A percentile compares a stretch with the other conserved stretches of the same genome.
phyloP scores from a whole-genome alignment of 2,888 invertebrate genomes.

The Agonopterix subpropinquella region DNA sequence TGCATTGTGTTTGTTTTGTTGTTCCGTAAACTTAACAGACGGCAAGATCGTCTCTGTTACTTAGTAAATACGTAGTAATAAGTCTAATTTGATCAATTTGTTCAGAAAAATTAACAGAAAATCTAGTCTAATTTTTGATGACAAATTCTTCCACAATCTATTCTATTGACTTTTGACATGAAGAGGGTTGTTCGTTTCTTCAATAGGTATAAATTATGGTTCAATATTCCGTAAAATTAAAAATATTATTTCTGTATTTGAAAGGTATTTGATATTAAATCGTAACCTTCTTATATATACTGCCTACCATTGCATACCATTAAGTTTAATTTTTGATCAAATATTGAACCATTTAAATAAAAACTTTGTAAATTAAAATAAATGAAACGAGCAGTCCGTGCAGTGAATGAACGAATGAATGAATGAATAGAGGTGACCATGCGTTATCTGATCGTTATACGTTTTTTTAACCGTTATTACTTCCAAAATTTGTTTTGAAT shows the following conservation, averaged over 20 bases:
- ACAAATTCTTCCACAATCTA: background rate
- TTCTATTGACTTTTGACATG: background rate
- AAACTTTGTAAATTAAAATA: background rate
- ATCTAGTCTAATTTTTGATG: background rate
- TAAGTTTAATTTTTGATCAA: background rate
- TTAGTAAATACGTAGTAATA: no score
- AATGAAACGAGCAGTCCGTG: background rate
- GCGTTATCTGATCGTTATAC: background rate
- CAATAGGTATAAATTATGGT: no score
- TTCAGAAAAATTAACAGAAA: no score
- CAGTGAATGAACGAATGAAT: conserved; percentile 1
- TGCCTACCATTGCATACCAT: no score
- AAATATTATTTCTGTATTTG: background rate
- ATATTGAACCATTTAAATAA: background rate
- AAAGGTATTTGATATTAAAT: no score
- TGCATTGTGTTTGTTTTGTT: background rate
- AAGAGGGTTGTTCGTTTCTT: background rate
- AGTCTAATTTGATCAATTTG: background rate
- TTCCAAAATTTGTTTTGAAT: background rate
- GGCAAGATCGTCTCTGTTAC: conserved; percentile 2
- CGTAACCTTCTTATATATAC: no score
- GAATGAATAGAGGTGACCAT: background rate
- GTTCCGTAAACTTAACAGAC: no score
- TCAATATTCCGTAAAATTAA: background rate
- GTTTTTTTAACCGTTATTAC: background rate